Evolutionary conservation across 2,888 invertebrate species (phyloP).

Genomic region (Orchestes rusci): DNA sequence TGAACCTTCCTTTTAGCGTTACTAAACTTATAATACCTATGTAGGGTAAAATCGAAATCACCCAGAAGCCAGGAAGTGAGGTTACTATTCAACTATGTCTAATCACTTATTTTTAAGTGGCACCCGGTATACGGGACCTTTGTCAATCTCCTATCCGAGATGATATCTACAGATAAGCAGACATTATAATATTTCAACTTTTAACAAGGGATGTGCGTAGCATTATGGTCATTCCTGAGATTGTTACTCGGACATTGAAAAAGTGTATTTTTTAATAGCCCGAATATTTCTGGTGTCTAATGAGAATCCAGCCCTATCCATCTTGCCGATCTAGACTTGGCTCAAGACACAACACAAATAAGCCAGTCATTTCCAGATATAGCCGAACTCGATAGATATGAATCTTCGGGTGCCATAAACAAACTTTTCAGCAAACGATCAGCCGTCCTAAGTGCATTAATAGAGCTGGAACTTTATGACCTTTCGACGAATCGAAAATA

Average conservation of each 20-base stretch:
- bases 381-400: slow-evolving; percentile 21
- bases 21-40: too few species aligned
- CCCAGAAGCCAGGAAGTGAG: too few species aligned
- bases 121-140: too few species aligned
- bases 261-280: too few species aligned
- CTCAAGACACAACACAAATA: slow-evolving; percentile 20
- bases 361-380: slow-evolving; percentile 16
- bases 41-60: too few species aligned
- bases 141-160: slow-evolving; percentile 13
- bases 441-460: slow-evolving; percentile 22
- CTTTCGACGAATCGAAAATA: slow-evolving; percentile 23
- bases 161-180: slow-evolving; percentile 13
- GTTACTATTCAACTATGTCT: too few species aligned
- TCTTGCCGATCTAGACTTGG: too few species aligned
- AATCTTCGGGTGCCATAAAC: slow-evolving; percentile 18
- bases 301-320: too few species aligned
- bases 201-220: slow-evolving; percentile 16
- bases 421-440: slow-evolving; percentile 24
- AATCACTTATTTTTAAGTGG: too few species aligned
- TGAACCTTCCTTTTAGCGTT: too few species aligned
- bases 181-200: slow-evolving; percentile 17
- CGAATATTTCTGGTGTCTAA: too few species aligned
- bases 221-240: slow-evolving; percentile 15
- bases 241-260: slow-evolving; percentile 14
- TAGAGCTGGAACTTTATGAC: slow-evolving; percentile 22